These are phyloP conservation scores for Bradynema listronoti DNA, from an alignment of 1,140 invertebrate species.

Conservation along the genomic window DNA sequence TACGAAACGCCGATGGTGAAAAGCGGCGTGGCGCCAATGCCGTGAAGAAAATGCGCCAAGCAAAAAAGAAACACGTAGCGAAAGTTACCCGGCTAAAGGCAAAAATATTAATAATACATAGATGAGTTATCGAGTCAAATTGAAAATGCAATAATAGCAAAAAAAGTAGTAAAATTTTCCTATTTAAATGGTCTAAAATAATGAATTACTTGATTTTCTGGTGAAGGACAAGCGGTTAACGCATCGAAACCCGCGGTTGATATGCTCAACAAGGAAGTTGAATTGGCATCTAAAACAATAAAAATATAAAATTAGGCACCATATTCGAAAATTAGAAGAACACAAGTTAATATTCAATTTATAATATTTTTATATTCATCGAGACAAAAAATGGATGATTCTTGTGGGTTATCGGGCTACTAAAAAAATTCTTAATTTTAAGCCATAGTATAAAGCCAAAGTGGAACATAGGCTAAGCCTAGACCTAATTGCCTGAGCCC, in stretches of 20 bases:
- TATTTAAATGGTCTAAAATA: neutral
- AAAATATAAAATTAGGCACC: neutral
- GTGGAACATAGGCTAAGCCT: too few species aligned
- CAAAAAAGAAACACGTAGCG: conserved; percentile 57
- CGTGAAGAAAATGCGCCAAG: conserved; percentile 57
- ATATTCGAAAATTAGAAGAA: neutral
- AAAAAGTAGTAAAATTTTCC: neutral
- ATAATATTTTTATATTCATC: too few species aligned
- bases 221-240: conserved; percentile 42
- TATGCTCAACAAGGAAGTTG: neutral
- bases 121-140: too few species aligned
- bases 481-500: too few species aligned
- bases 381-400: too few species aligned
- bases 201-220: conserved; percentile 41
- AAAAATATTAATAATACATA: conserved; percentile 14
- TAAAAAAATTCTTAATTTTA: too few species aligned
- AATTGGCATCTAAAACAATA: neutral
- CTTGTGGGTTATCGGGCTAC: too few species aligned
- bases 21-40: conserved; percentile 56
- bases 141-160: neutral
- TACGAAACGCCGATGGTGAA: conserved; percentile 58
- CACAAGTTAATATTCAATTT: too few species aligned
- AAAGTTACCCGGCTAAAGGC: conserved; percentile 40
- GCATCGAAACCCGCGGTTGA: conserved; percentile 23
- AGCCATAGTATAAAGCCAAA: too few species aligned